These are phyloP conservation scores for Kradibia gibbosae DNA, from an alignment of 1,140 invertebrate species.

Conservation along the genomic window DNA sequence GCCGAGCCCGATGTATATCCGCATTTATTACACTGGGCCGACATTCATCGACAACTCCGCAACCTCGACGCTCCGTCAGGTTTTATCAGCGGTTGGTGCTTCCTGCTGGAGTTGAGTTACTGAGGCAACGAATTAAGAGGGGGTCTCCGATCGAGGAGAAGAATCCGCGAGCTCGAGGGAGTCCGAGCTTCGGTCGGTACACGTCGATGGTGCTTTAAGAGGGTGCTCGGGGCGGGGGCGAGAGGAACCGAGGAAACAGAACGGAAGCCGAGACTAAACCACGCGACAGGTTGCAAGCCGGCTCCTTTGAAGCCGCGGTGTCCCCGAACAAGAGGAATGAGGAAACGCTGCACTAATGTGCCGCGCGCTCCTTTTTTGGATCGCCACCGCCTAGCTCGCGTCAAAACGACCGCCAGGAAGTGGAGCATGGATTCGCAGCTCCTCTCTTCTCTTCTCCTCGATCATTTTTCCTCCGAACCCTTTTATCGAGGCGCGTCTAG, in stretches of 20 bases:
- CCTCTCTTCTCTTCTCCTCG: not conserved
- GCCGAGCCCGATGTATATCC: no score
- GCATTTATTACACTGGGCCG: no score
- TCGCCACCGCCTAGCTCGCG: not conserved
- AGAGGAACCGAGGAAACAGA: no score
- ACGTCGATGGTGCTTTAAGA: not conserved
- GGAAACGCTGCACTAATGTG: not conserved
- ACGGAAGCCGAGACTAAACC: conserved; percentile 21
- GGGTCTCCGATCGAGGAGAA: not conserved
- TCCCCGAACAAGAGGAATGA: not conserved
- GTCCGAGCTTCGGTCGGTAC: not conserved
- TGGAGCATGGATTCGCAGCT: not conserved
- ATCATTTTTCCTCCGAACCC: not conserved
- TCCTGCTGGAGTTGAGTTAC: not conserved
- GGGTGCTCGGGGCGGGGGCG: not conserved
- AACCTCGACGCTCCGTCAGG: no score
- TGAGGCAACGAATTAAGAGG: not conserved
- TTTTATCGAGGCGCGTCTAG: no score
- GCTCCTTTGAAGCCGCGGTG: conserved; percentile 16
- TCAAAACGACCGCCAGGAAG: not conserved
- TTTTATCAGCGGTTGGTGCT: no score
- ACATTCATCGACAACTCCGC: no score
- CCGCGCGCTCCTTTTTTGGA: not conserved
- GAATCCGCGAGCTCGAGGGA: no score
- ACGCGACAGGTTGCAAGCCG: conserved; percentile 23